Percentiles rank a stretch among this genome's conserved stretches.
These are phyloP conservation scores for Aphrocallistes beatrix DNA, from an alignment of 37 sponge, comb jelly and placozoan genomes.

Conservation along the genomic window DNA sequence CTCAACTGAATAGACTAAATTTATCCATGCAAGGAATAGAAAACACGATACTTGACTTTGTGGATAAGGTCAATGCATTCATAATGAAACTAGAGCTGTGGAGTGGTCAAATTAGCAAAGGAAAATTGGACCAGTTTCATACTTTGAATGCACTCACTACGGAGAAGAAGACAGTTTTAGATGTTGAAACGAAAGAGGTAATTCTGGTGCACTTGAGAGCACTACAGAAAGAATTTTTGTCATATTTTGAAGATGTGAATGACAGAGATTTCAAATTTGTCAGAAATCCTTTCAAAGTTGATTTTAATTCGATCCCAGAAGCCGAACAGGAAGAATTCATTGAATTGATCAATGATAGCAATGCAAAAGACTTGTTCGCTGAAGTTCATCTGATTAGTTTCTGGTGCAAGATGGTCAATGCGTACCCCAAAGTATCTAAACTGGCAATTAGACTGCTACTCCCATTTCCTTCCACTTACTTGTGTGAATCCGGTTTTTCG, in stretches of 20 bases:
- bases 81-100: slow-evolving; percentile 7
- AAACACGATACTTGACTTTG: neutral
- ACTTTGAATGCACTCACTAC: slow-evolving; percentile 1
- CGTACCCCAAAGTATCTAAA: slow-evolving; percentile 16
- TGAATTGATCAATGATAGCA: slow-evolving; percentile 5
- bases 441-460: neutral
- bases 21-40: slow-evolving; percentile 2
- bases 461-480: slow-evolving; percentile 13
- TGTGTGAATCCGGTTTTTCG: slow-evolving; percentile 6
- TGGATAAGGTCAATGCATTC: slow-evolving; percentile 17
- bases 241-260: neutral
- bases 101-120: slow-evolving; percentile 16
- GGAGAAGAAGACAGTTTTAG: neutral
- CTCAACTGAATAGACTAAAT: neutral
- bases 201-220: slow-evolving; percentile 19
- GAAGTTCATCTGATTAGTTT: neutral
- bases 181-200: neutral
- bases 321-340: slow-evolving; percentile 14
- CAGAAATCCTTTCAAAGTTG: slow-evolving; percentile 5
- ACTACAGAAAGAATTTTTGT: neutral
- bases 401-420: slow-evolving; percentile 1
- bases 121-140: neutral
- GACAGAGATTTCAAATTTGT: neutral
- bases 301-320: neutral
- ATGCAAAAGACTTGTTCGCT: slow-evolving; percentile 8